Percentiles rank a stretch among this genome's conserved stretches.
Conservation (phyloP, 2,113 vertebrate species). For the Leiothrix lutea region DNA sequence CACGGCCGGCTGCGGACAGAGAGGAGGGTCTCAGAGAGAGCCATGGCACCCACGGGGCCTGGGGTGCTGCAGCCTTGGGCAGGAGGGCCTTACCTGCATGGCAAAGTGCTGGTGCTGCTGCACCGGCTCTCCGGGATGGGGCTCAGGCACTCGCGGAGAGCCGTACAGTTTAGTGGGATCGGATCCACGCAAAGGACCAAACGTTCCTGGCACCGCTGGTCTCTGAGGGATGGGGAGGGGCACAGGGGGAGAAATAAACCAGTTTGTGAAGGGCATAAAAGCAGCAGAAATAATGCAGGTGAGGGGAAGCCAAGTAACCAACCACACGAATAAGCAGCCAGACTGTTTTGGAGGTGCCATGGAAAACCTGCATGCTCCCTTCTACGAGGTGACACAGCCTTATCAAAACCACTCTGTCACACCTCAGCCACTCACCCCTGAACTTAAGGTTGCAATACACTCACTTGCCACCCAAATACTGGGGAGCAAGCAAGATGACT, state of each 20-base stretch:
- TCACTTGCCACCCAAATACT: background rate
- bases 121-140: slow-evolving; percentile 73
- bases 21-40: background rate
- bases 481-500: background rate
- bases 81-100: slow-evolving; percentile 78
- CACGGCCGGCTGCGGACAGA: slow-evolving; percentile 71
- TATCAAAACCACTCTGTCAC: background rate
- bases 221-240: background rate
- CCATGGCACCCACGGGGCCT: accelerated
- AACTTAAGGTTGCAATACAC: background rate
- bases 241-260: background rate
- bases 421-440: background rate
- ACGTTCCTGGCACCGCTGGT: slow-evolving; percentile 73
- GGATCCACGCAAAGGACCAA: slow-evolving; percentile 76
- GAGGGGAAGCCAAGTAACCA: background rate
- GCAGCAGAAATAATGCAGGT: background rate
- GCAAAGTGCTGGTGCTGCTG: slow-evolving; percentile 81
- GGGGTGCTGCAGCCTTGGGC: background rate
- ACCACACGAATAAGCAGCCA: accelerated
- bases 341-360: background rate
- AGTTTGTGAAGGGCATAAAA: background rate
- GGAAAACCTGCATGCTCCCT: background rate
- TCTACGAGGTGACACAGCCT: accelerated
- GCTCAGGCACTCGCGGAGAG: slow-evolving; percentile 75
- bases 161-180: slow-evolving; percentile 78